phyloP scores from a whole-genome alignment of 37 sponge, comb jelly and placozoan genomes.

The Oopsacas minuta region DNA sequence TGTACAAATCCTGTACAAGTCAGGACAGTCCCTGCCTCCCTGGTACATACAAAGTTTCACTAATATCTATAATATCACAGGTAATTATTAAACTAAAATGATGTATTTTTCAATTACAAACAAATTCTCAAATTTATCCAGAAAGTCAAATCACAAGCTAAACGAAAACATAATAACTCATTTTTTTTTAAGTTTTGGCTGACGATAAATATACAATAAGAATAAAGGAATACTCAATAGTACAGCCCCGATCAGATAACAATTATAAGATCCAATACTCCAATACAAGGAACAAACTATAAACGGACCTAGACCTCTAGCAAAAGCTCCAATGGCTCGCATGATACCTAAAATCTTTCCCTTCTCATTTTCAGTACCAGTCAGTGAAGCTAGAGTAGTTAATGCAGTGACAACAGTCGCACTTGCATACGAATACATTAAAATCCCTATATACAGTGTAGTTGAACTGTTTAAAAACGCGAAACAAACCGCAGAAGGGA shows the following conservation, averaged over 20 bases:
- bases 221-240: slow-evolving; percentile 35
- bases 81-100: too few species aligned
- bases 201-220: neutral
- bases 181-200: neutral
- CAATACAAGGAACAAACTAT: slow-evolving; percentile 68
- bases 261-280: slow-evolving; percentile 56
- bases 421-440: slow-evolving; percentile 18
- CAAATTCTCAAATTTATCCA: too few species aligned
- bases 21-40: too few species aligned
- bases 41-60: too few species aligned
- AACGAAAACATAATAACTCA: neutral
- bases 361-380: slow-evolving; percentile 66
- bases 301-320: slow-evolving; percentile 70
- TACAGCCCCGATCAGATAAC: slow-evolving; percentile 51
- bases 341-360: slow-evolving; percentile 80
- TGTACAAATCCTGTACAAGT: too few species aligned
- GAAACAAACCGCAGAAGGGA: slow-evolving; percentile 4
- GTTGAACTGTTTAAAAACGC: neutral
- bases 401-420: neutral
- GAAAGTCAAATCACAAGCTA: too few species aligned
- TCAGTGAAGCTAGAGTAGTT: neutral
- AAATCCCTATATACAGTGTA: neutral
- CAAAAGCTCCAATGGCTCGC: slow-evolving; percentile 73
- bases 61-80: too few species aligned
- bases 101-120: too few species aligned